Percentiles rank a stretch among this genome's conserved stretches.
Evolutionary conservation across 2,888 invertebrate species (phyloP).

Genomic region (Pseudeuparius sepicola): DNA sequence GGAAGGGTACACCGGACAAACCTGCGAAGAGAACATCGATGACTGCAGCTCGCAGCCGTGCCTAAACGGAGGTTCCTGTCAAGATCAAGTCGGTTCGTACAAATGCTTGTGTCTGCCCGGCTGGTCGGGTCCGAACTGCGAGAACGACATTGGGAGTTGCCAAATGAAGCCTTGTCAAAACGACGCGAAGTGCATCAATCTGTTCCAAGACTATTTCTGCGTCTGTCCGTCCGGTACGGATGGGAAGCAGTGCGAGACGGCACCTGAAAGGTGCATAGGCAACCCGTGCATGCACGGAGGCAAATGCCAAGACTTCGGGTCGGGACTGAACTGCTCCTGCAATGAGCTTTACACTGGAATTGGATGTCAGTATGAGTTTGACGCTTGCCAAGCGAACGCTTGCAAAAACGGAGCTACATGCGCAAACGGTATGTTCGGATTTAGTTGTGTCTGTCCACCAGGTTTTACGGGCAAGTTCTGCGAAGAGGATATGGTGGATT

Average conservation of each 20-base stretch:
- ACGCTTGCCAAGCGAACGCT: constrained; percentile 81
- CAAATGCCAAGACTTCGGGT: constrained; percentile 91
- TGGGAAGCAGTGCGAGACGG: constrained; percentile 93
- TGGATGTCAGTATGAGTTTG: constrained; percentile 89
- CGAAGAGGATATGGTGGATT: constrained; percentile 83
- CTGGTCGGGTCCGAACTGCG: constrained; percentile 80
- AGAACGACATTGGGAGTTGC: constrained; percentile 81
- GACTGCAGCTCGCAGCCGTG: constrained; percentile 82
- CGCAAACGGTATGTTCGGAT: constrained; percentile 73
- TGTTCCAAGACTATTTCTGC: constrained; percentile 85
- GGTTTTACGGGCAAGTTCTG: constrained; percentile 73
- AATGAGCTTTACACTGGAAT: constrained; percentile 61
- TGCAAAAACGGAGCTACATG: constrained; percentile 92
- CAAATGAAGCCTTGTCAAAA: constrained; percentile 83
- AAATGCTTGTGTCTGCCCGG: constrained; percentile 75
- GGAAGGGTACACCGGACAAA: constrained; percentile 74
- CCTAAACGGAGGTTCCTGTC: constrained; percentile 78
- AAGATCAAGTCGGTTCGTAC: constrained; percentile 76
- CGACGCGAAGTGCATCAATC: constrained; percentile 80
- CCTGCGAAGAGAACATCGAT: constrained; percentile 78
- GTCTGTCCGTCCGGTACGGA: constrained; percentile 91
- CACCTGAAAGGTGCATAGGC: constrained; percentile 89
- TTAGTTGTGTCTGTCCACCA: constrained; percentile 76
- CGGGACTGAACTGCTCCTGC: constrained; percentile 89
- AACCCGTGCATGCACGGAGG: constrained; percentile 95